These are phyloP conservation scores for Turdus rufiventris DNA, from an alignment of 2,113 vertebrate species.

Conservation along the genomic window DNA sequence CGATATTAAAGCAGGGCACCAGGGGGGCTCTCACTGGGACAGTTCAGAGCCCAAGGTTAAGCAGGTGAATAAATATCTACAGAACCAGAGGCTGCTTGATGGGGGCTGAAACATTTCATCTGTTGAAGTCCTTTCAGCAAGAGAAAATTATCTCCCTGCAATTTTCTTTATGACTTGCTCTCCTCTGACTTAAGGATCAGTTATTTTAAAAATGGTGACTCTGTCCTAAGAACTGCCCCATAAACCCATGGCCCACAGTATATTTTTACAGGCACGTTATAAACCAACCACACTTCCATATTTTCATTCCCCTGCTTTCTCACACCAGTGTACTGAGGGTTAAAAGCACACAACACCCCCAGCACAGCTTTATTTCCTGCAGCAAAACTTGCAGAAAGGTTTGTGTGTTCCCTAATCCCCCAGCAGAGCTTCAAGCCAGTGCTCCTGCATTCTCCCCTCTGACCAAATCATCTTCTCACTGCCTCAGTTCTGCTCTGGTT, in stretches of 20 bases:
- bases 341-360: neutral
- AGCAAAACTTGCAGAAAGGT: neutral
- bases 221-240: neutral
- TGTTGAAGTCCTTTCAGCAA: neutral
- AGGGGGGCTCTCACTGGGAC: neutral
- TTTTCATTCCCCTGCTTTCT: neutral
- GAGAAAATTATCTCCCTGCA: neutral
- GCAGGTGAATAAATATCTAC: constrained; percentile 3
- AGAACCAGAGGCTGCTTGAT: neutral
- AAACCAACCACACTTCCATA: neutral
- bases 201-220: neutral
- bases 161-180: constrained; percentile 11
- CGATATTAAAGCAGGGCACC: neutral
- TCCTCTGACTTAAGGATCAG: neutral
- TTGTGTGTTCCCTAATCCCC: neutral
- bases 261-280: constrained; percentile 17
- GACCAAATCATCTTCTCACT: neutral
- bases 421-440: neutral
- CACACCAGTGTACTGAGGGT: neutral
- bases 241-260: neutral
- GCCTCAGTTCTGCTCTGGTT: neutral
- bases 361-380: neutral
- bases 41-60: constrained; percentile 27
- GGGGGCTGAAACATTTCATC: neutral
- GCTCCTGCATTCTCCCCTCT: neutral